Base-by-base conservation (phyloP, 1,140 invertebrate species). In the Cataglyphis hispanica region DNA sequence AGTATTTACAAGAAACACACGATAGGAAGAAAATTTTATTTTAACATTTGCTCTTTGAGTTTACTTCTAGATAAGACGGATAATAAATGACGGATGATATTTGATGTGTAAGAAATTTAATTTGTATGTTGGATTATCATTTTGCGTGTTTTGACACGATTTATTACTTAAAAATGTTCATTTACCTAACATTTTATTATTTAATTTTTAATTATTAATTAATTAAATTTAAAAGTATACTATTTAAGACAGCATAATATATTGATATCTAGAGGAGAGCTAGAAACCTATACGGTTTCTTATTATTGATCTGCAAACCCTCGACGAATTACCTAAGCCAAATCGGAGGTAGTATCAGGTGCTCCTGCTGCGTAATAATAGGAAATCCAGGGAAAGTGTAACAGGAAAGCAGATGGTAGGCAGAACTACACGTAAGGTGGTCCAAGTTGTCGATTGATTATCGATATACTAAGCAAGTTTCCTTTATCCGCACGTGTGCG, bases 391-490 rank as follows among this genome's bases (percentile, higher is more conserved):
- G 66, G 78, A 72, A 72, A 83, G 78, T 83, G 50, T 53, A 83
- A 83, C 78, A 83, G 78, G 78, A 83, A 83, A 27, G 67, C 78
- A 72, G 78, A 67, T 80, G 76, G 76, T 53, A 53, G 43, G 31
- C 27, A 5, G n/a, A 83, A 69, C 77, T 22, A 56, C 37, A 72
- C 19, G 56, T 72, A 83, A 83, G 37, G 72, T 70, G 53, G 27
- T 72, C 27, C 11, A 64, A 77, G 58, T 83, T 72, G 43, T 25
- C 78, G 67, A 83, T 72, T 72, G 67, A 72, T 83, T 83, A 83
- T 83, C 78, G 25, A 72, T 74, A 72, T 72, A 81, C 77, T 19
- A 3, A 19, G 7, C 27, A 67, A 83, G 53, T 81, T 81, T 40
- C 5, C 31, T 70, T 58, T 80, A 81, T 69, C 25, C 19, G 34